Evolutionary conservation across 2,797 vertebrate species (phyloP).

Genomic region (Eulemur rubriventer): DNA sequence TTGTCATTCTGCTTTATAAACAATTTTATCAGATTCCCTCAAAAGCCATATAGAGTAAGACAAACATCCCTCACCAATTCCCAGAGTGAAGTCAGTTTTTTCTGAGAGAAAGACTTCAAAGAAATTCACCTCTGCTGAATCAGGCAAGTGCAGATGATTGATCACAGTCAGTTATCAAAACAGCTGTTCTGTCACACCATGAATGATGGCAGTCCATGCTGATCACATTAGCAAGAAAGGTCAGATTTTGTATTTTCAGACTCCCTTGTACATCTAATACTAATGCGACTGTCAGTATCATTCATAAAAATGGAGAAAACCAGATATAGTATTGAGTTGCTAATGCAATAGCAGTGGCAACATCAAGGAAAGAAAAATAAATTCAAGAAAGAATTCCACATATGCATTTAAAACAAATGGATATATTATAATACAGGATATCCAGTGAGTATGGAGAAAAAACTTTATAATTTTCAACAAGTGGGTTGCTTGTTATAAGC

Average conservation of each 20-base stretch:
- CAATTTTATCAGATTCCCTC: not conserved
- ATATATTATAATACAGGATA: not conserved
- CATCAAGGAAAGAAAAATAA: not conserved
- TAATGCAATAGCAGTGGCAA: not conserved
- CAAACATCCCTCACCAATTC: not conserved
- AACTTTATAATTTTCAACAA: not conserved
- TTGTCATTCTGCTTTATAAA: not conserved
- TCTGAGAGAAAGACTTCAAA: not conserved
- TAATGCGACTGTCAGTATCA: not conserved
- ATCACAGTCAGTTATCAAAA: constrained; percentile 36
- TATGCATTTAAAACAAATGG: not conserved
- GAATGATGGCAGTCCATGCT: not conserved
- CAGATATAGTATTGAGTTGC: not conserved
- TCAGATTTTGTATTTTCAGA: constrained; percentile 35
- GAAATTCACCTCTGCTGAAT: not conserved
- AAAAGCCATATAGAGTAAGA: not conserved
- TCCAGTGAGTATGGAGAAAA: not conserved
- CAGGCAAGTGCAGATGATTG: constrained; percentile 24
- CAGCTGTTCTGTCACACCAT: not conserved
- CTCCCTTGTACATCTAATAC: not conserved
- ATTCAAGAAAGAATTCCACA: not conserved
- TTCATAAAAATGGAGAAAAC: not conserved
- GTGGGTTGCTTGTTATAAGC: not conserved
- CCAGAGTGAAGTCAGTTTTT: not conserved
- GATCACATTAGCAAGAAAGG: constrained; percentile 30